Evolutionary conservation across 2,797 vertebrate species (phyloP), one percentile per base, ranked within the genome.

Genomic region (Clarias platycephalus): DNA sequence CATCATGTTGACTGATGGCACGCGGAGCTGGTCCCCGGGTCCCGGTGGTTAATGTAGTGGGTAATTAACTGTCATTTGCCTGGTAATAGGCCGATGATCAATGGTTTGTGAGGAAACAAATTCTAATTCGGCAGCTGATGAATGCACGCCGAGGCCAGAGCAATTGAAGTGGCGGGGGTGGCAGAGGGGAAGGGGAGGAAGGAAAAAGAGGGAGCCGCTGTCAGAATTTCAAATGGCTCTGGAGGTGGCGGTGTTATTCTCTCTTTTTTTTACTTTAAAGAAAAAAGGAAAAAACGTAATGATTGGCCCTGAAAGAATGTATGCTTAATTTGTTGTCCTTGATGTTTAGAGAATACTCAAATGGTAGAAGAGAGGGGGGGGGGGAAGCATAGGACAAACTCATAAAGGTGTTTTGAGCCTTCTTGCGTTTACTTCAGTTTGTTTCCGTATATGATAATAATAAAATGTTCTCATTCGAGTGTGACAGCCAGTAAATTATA

Each of bases 31-130:
- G 95, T 97, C 96, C 95, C 95, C 92, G 92, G 97, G 97, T 98
- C 97, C 96, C 95, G 95, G 96, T 98, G 97, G 97, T 99, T 99
- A 99, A 99, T 99, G 97, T 99, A 98, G 96, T 99, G 97, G 97
- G 97, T 99, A 99, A 99, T 99, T 99, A 99, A 99, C 97, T 99
- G 98, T 99, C 98, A 99, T 99, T 98, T 98, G 97, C 97, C 97
- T 98, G 96, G 97, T 99, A 99, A 99, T 99, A 97, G 97, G 97
- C 97, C 96, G 95, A 97, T 99, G 98, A 99, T 99, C 97, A 99
- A 99, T 99, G 97, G 97, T 97, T 98, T 98, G 97, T 97, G 96
- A 97, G 97, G 96, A 98, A 98, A 98, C 97, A 98, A 97, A 98
- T 97, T 98, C 97, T 97, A 98, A 98, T 98, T 96, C 97, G 95